These are phyloP conservation scores for Rhimphoctona megacephalus DNA, from an alignment of 2,888 invertebrate genomes.

Conservation along the genomic window DNA sequence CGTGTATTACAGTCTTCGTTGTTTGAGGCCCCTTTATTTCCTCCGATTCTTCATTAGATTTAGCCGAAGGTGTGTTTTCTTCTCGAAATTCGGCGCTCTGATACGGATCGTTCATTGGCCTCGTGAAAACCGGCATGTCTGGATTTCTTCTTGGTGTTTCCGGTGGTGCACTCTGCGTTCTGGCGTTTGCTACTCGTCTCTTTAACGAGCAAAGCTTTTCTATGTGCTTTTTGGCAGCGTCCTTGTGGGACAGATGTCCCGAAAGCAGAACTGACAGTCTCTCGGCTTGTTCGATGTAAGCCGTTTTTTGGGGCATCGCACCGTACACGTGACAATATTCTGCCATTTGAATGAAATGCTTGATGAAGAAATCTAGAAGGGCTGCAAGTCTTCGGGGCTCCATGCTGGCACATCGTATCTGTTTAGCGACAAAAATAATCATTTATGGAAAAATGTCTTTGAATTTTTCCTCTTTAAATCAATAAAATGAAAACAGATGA, in stretches of 20 bases:
- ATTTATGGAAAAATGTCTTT: background rate
- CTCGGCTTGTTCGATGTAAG: constrained; percentile 90
- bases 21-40: constrained; percentile 31
- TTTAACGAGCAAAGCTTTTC: constrained; percentile 85
- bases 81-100: constrained; percentile 45
- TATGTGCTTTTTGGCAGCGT: constrained; percentile 86
- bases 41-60: constrained; percentile 47
- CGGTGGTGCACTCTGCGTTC: constrained; percentile 71
- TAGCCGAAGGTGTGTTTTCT: constrained; percentile 4
- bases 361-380: constrained; percentile 90
- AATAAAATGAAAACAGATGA: background rate
- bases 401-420: constrained; percentile 85
- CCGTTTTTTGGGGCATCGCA: constrained; percentile 87
- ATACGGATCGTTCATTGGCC: constrained; percentile 74
- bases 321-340: constrained; percentile 88
- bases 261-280: constrained; percentile 88
- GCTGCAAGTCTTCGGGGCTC: constrained; percentile 88
- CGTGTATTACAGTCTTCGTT: constrained; percentile 56
- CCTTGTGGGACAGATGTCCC: constrained; percentile 87
- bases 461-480: background rate
- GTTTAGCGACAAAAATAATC: constrained; percentile 47
- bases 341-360: constrained; percentile 90
- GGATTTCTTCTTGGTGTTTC: constrained; percentile 78
- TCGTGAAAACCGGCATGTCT: constrained; percentile 75
- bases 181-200: constrained; percentile 30